phyloP scores from a whole-genome alignment of 2,113 vertebrate genomes.

The Pogonocichla stellata region DNA sequence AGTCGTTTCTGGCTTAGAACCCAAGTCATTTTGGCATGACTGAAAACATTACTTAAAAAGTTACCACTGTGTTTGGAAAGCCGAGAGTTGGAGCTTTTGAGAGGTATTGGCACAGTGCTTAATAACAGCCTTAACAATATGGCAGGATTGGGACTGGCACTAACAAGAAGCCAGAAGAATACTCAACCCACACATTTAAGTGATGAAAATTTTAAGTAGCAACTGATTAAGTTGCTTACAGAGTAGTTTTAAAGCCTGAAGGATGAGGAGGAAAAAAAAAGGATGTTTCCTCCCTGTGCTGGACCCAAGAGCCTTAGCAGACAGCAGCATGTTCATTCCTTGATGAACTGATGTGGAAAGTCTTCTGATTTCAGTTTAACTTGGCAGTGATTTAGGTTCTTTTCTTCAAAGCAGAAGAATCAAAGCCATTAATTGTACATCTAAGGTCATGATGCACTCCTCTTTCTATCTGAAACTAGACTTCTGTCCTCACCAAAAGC shows the following conservation, averaged over 20 bases:
- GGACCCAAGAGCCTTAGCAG: not conserved
- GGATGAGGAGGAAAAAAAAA: not conserved
- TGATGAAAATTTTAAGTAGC: not conserved
- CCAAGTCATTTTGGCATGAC: not conserved
- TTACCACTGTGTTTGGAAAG: not conserved
- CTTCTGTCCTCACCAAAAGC: not conserved
- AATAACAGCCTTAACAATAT: not conserved
- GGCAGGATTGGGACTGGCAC: not conserved
- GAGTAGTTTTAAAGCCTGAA: not conserved
- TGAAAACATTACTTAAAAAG: slow-evolving; percentile 6
- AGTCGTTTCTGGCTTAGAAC: not conserved
- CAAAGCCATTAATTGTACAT: not conserved
- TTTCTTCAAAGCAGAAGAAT: not conserved
- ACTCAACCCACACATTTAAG: not conserved
- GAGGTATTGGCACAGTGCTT: not conserved
- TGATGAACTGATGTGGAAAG: not conserved
- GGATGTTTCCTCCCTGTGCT: not conserved
- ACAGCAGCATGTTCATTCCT: not conserved
- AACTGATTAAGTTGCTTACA: not conserved
- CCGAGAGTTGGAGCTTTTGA: not conserved
- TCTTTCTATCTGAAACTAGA: not conserved
- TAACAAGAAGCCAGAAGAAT: not conserved
- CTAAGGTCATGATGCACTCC: not conserved
- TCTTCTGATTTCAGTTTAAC: not conserved
- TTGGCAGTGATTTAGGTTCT: not conserved